Conservation (phyloP, 2,797 vertebrate species). For the Sebastes nivosus region DNA sequence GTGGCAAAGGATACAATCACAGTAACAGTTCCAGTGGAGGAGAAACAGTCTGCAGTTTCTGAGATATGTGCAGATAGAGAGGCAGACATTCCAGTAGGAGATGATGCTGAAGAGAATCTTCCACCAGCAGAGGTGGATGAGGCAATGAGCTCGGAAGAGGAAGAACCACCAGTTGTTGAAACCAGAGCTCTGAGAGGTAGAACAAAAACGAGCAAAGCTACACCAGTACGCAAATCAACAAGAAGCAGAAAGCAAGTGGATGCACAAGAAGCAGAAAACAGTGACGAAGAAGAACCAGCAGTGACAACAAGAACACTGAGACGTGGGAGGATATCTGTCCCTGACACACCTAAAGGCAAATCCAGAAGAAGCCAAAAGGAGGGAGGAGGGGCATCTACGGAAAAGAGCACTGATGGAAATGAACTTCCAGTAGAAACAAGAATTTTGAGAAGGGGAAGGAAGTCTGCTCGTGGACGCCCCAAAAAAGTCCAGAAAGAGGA, state of each 20-base stretch:
- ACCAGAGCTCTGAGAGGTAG: conserved; percentile 5
- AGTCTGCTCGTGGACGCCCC: too few relatives aligned
- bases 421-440: background rate
- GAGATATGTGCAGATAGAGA: background rate
- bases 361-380: background rate
- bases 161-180: background rate
- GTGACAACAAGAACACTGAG: background rate
- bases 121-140: background rate
- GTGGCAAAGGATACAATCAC: background rate
- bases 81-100: background rate
- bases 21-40: background rate
- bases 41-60: background rate
- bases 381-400: background rate
- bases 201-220: background rate
- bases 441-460: background rate
- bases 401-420: background rate
- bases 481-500: too few relatives aligned
- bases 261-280: background rate
- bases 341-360: background rate
- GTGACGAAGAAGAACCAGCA: background rate
- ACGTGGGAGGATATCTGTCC: background rate
- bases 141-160: background rate
- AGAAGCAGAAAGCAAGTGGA: background rate
- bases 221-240: background rate
- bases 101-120: background rate